Conservation (phyloP, 2,888 invertebrate species). For the Drosophila colorata region DNA sequence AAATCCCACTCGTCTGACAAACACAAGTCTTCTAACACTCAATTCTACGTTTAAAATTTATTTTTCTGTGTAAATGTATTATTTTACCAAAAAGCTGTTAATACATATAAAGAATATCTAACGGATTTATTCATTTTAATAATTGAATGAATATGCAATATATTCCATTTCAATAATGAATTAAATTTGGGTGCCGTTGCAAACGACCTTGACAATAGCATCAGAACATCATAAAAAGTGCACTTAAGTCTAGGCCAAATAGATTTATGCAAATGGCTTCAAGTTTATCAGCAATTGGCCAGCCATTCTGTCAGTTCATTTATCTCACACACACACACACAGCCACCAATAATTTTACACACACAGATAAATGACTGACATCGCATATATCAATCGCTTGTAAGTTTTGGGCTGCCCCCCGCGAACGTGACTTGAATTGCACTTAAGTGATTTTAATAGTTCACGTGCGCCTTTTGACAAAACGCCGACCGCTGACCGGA, state of each 20-base stretch:
- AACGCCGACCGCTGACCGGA: constrained; percentile 57
- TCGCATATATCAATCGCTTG: constrained; percentile 74
- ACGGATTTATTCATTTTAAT: too few relatives aligned
- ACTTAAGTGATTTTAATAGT: constrained; percentile 84
- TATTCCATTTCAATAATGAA: neutral
- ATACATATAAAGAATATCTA: too few relatives aligned
- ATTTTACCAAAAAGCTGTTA: too few relatives aligned
- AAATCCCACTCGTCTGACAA: too few relatives aligned
- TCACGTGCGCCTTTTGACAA: constrained; percentile 83
- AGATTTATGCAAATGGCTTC: constrained; percentile 65
- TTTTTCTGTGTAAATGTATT: too few relatives aligned
- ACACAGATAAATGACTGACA: constrained; percentile 39
- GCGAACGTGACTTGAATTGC: constrained; percentile 83
- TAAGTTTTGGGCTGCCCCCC: constrained; percentile 61
- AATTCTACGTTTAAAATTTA: too few relatives aligned
- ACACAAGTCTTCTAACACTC: too few relatives aligned
- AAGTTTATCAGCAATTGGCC: constrained; percentile 52
- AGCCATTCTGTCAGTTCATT: constrained; percentile 58
- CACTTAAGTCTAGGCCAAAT: neutral
- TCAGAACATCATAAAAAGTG: constrained; percentile 17
- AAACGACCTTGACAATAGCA: constrained; percentile 47
- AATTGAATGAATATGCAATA: neutral
- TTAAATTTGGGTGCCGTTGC: neutral
- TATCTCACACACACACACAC: constrained; percentile 37
- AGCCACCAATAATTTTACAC: too few relatives aligned